Evolutionary conservation across 2,797 vertebrate species (phyloP).

Genomic region (Harpagifer antarcticus): DNA sequence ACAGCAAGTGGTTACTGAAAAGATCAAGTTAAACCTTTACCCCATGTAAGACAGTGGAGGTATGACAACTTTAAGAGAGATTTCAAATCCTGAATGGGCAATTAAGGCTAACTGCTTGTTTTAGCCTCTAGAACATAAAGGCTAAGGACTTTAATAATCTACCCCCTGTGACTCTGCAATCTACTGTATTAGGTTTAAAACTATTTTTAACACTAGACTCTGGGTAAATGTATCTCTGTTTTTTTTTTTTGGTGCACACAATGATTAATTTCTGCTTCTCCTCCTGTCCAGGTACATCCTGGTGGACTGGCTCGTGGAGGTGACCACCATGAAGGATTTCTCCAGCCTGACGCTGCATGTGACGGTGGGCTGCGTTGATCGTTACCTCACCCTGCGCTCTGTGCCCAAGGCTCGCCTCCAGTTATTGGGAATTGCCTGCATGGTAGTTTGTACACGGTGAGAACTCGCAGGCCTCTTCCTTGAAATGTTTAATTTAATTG

Average conservation of each 20-base stretch:
- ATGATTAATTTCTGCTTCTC: not conserved
- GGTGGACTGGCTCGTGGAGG: conserved; percentile 98
- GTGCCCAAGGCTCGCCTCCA: conserved; percentile 93
- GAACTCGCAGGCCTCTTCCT: conserved; percentile 21
- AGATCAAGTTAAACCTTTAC: not conserved
- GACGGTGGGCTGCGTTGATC: conserved; percentile 94
- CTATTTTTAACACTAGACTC: not conserved
- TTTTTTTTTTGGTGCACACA: not conserved
- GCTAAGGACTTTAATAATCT: not conserved
- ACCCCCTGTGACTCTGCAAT: not conserved
- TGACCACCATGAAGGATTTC: conserved; percentile 98
- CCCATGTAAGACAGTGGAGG: not conserved
- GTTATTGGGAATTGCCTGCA: conserved; percentile 97
- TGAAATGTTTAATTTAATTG: not conserved
- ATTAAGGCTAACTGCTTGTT: not conserved
- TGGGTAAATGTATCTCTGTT: not conserved
- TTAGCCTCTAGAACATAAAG: not conserved
- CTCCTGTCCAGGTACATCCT: conserved; percentile 90
- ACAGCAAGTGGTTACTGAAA: not conserved
- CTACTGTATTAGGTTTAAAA: not conserved
- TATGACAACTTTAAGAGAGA: not conserved
- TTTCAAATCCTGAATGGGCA: not conserved
- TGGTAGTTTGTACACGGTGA: conserved; percentile 98
- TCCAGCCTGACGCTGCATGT: conserved; percentile 95
- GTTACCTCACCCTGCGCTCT: conserved; percentile 89